These are phyloP conservation scores for Procavia capensis DNA, from an alignment of 2,113 vertebrate genomes.

Conservation along the genomic window DNA sequence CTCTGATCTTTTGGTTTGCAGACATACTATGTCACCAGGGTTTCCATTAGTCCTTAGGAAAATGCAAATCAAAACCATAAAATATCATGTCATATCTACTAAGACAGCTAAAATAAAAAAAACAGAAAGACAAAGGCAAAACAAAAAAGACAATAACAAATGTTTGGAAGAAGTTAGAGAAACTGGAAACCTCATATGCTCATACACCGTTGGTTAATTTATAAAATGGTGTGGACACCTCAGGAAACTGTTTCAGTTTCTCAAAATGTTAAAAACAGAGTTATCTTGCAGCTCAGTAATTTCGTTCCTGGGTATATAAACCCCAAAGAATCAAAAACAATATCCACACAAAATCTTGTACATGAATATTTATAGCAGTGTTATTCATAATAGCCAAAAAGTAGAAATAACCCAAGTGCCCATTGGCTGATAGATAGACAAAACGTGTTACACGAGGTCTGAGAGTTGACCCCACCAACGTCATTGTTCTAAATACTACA, in stretches of 20 bases:
- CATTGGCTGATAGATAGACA: not conserved
- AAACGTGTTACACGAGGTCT: not conserved
- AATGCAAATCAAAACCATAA: not conserved
- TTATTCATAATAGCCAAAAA: not conserved
- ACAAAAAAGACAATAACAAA: not conserved
- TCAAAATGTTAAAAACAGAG: not conserved
- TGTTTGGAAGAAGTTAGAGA: not conserved
- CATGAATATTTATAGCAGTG: not conserved
- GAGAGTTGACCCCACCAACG: no score
- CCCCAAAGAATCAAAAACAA: not conserved
- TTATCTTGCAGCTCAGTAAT: not conserved
- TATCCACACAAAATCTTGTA: not conserved
- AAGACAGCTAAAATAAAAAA: not conserved
- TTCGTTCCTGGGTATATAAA: not conserved
- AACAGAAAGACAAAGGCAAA: no score
- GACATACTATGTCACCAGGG: no score
- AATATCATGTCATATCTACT: not conserved
- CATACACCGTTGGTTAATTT: not conserved
- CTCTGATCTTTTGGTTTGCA: no score
- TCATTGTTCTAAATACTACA: no score
- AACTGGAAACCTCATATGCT: not conserved
- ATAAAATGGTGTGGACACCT: not conserved
- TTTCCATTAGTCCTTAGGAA: not conserved
- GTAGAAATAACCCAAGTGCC: not conserved
- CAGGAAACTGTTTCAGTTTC: not conserved